Base-by-base conservation (phyloP, 2,888 invertebrate genomes). In the Drosophila maculinotata region DNA sequence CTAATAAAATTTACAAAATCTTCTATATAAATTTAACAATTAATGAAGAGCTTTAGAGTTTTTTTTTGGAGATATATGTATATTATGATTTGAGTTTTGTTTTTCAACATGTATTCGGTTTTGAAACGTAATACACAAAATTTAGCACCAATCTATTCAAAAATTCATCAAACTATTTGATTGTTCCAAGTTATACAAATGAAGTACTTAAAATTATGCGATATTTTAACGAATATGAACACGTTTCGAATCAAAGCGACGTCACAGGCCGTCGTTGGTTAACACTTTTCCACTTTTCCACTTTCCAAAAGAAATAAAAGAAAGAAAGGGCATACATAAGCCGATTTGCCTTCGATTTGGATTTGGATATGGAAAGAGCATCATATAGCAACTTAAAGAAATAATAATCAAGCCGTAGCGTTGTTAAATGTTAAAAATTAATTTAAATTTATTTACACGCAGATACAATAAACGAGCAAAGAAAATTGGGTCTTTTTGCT, bases 71-170 rank as follows among this genome's bases (percentile, higher is more conserved):
- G 49, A 48, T 39, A 54, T 41, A 36, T 38, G 26, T 42, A 42
- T 71, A 56, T 62, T 57, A 49, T 59, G 54, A 56, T 56, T 69
- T 66, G 54, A 47, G 42, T 65, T 49, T 36, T 54, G 63, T 63
- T 44, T 49, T 57, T 39, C 45, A 69, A 67, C 58, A 68, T 79
- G 72, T 83, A 64, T 49, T 62, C 31, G 42, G 42, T 56, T 66
- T 42, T 42, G 14, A 70, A 84, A 83, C 83, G 76, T 78, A 86
- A 86, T 79, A 87, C 78, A 83, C 70, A 62, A 73, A 76, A 81
- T 84, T 89, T 87, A 87, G 89, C 89, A 89, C 89, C 89, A 90
- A 89, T 89, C 82, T 82, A 89, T 90, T 89, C 89, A 89, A 84
- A 85, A 84, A 90, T 86, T 89, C 80, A 90, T 86, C 78, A 88